phyloP scores from a whole-genome alignment of 1,140 invertebrate species.

The Zaprionus ghesquierei region DNA sequence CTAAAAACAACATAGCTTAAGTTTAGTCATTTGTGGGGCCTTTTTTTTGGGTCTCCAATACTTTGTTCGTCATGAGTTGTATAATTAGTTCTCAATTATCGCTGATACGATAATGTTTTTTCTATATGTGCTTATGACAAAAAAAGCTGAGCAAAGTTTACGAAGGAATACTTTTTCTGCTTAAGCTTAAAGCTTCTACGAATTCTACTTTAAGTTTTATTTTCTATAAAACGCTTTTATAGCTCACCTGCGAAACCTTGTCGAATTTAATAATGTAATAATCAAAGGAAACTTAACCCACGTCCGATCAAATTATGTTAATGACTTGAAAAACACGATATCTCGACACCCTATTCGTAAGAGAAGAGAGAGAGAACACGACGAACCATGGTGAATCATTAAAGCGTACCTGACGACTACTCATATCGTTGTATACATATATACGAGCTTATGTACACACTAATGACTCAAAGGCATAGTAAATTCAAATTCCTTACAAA shows the following conservation, averaged over 20 bases:
- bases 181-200: background rate
- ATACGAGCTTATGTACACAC: background rate
- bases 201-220: background rate
- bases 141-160: background rate
- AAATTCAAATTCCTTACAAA: background rate
- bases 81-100: constrained; percentile 49
- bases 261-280: constrained; percentile 59
- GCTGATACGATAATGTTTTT: constrained; percentile 43
- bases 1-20: background rate
- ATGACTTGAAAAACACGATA: constrained; percentile 54
- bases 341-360: constrained; percentile 21
- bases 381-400: constrained; percentile 48
- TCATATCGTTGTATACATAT: constrained; percentile 30
- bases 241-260: constrained; percentile 23
- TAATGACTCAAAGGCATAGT: constrained; percentile 14
- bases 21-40: constrained; percentile 35
- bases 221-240: background rate
- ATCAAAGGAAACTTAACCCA: constrained; percentile 39
- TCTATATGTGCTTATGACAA: background rate
- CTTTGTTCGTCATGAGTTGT: constrained; percentile 44
- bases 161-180: background rate
- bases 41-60: constrained; percentile 9
- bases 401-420: constrained; percentile 35
- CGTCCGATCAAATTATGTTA: constrained; percentile 24
- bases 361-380: constrained; percentile 47